phyloP scores from a whole-genome alignment of 2,888 invertebrate genomes.

The Hymenopus coronatus region DNA sequence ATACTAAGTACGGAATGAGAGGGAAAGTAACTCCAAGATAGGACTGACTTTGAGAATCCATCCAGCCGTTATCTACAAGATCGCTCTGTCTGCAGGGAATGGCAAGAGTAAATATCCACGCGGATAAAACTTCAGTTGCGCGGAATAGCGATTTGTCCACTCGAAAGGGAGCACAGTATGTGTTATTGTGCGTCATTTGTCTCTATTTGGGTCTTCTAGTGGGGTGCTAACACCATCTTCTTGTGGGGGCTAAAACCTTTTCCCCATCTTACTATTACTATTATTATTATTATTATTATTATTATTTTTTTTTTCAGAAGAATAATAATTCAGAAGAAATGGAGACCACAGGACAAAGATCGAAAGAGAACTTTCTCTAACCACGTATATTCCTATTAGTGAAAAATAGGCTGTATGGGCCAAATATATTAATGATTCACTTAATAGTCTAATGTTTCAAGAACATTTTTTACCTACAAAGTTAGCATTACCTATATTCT shows the following conservation, averaged over 20 bases:
- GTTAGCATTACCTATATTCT: too few species aligned
- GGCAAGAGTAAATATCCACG: neutral
- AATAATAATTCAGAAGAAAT: neutral
- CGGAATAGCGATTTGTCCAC: neutral
- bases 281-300: too few species aligned
- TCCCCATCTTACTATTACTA: neutral
- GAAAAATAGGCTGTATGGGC: too few species aligned
- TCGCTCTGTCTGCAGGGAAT: neutral
- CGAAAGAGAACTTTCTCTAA: neutral
- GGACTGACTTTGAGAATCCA: too few species aligned
- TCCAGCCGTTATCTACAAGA: neutral
- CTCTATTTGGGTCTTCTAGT: neutral
- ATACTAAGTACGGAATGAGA: too few species aligned
- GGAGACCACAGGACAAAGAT: neutral
- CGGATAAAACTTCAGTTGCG: neutral
- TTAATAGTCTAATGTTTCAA: too few species aligned
- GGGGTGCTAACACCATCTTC: neutral
- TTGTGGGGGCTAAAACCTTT: neutral
- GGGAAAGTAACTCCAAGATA: too few species aligned
- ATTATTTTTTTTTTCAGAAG: neutral
- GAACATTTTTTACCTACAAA: too few species aligned
- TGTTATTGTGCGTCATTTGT: neutral
- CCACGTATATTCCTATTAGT: too few species aligned
- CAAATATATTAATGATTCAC: too few species aligned
- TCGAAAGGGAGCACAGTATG: neutral